These are phyloP conservation scores for Indicator indicator DNA, from an alignment of 2,113 vertebrate genomes.

Conservation along the genomic window DNA sequence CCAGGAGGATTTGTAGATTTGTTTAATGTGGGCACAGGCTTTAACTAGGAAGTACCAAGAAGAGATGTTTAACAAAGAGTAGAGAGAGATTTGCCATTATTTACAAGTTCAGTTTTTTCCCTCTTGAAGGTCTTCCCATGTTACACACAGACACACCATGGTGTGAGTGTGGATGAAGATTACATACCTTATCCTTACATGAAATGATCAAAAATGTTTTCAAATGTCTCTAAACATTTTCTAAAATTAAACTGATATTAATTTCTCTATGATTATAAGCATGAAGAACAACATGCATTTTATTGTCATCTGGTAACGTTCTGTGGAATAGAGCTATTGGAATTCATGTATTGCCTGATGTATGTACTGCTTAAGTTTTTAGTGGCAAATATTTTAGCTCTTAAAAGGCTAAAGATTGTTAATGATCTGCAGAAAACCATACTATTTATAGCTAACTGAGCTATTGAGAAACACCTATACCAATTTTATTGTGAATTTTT, in stretches of 20 bases:
- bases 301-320: background rate
- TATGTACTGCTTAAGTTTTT: background rate
- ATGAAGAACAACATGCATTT: background rate
- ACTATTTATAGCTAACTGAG: background rate
- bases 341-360: background rate
- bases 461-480: background rate
- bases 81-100: background rate
- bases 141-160: background rate
- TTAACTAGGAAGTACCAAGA: background rate
- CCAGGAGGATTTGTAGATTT: background rate
- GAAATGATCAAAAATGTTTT: background rate
- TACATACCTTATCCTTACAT: background rate
- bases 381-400: background rate
- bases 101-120: background rate
- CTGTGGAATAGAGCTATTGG: background rate
- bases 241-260: background rate
- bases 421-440: background rate
- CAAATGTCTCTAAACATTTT: background rate
- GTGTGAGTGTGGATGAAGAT: background rate
- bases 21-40: background rate
- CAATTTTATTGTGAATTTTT: background rate
- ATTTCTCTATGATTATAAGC: background rate
- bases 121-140: background rate
- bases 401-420: background rate
- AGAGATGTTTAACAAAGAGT: background rate